Base-by-base conservation (phyloP, 2,797 vertebrate genomes). In the Oreochromis mossambicus region DNA sequence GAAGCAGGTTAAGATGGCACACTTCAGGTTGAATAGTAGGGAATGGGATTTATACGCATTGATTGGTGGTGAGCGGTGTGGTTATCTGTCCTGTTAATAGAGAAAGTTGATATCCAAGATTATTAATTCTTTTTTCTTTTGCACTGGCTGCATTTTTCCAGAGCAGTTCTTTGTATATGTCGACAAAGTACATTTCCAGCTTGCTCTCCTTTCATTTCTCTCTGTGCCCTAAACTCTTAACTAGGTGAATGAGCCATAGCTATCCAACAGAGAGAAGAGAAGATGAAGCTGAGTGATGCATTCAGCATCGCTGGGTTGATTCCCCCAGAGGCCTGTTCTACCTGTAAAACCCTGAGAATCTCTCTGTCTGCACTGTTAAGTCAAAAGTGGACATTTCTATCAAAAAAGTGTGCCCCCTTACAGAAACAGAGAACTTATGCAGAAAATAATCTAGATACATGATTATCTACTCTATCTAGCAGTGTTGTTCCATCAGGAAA, bases 1-100 rank as follows among this genome's bases (percentile, higher is more conserved):
- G 88, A 93, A 93, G 92, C 13, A 75, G 80, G 75, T 21, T 46
- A 83, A 78, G 81, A 89, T 38, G 26, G 56, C 46, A 73, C 83
- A 81, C 79, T 80, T 81, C 81, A 76, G 73, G 79, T 52, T 89
- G 85, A 87, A 89, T 55, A 66, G 80, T 91, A 93, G 96, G 92
- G 95, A 96, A 90, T 89, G 87, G 93, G 90, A 95, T 94, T 95
- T 94, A 94, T 93, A 90, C 94, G 84, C 91, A 83, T 94, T 95
- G 92, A 84, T 96, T 93, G 91, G 85, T 91, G 87, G 76, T 70
- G 88, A 90, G 86, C 83, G 70, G 50, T 6, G 68, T 77, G 90
- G 83, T 86, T 95, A 91, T 94, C 94, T 87, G 79, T 88, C 92
- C 94, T 94, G 94, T 91, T 96, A 96, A 96, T 94, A 95, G 94